phyloP scores from a whole-genome alignment of 1,140 invertebrate genomes.

The Cyclina sinensis region DNA sequence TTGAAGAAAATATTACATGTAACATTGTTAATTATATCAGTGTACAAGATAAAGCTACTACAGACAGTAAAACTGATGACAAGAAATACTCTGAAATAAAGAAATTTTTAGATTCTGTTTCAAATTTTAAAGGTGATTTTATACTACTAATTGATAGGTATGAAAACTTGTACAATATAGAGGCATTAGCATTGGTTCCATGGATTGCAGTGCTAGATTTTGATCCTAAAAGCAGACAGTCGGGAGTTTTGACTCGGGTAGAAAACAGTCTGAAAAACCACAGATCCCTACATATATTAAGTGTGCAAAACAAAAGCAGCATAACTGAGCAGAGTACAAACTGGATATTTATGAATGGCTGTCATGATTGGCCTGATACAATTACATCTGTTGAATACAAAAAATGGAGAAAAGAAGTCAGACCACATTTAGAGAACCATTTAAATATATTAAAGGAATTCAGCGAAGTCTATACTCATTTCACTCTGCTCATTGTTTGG shows the following conservation, averaged over 20 bases:
- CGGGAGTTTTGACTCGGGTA: conserved; percentile 64
- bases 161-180: too few species aligned
- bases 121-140: too few species aligned
- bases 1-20: too few species aligned
- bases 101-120: too few species aligned
- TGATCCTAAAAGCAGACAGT: conserved; percentile 68
- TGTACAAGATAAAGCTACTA: too few species aligned
- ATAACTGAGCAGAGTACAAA: conserved; percentile 68
- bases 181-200: conserved; percentile 67
- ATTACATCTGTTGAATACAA: conserved; percentile 21
- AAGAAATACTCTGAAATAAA: too few species aligned
- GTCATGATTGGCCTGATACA: conserved; percentile 66
- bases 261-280: conserved; percentile 65
- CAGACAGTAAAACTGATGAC: too few species aligned
- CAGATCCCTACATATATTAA: conserved; percentile 59
- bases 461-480: conserved; percentile 61
- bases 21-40: too few species aligned
- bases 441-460: conserved; percentile 59
- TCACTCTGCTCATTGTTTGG: conserved; percentile 71
- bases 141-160: too few species aligned
- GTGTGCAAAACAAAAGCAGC: conserved; percentile 58
- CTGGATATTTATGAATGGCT: conserved; percentile 74
- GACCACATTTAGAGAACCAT: conserved; percentile 54
- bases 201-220: conserved; percentile 77
- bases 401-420: conserved; percentile 66